These are phyloP conservation scores for Diglossa cyanea DNA, from an alignment of 2,797 vertebrate species.

Conservation along the genomic window DNA sequence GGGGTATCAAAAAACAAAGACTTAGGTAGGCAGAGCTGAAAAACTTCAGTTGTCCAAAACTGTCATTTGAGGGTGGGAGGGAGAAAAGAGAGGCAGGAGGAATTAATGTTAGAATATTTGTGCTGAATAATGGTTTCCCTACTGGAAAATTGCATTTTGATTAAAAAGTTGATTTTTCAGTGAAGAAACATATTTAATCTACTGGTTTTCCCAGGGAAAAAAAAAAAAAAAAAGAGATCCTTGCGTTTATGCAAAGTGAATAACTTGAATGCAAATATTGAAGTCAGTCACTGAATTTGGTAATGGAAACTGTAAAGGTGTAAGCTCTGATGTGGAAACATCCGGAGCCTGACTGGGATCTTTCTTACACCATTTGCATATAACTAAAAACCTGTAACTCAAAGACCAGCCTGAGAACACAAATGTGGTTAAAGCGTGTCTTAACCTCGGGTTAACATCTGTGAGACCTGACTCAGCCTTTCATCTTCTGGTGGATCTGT, in stretches of 20 bases:
- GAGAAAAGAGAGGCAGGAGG: not conserved
- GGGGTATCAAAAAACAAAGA: not conserved
- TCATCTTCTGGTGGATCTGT: not conserved
- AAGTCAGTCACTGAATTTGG: not conserved
- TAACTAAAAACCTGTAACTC: not conserved
- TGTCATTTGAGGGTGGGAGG: not conserved
- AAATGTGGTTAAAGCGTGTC: fast-evolving
- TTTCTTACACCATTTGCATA: not conserved
- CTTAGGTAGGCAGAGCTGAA: not conserved
- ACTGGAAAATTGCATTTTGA: not conserved
- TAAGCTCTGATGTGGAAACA: not conserved
- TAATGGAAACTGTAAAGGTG: not conserved
- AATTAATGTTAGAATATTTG: not conserved
- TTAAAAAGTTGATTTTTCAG: not conserved
- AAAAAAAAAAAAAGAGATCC: not conserved
- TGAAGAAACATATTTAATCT: not conserved
- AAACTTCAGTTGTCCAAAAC: not conserved
- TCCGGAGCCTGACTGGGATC: not conserved
- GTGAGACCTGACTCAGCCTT: not conserved
- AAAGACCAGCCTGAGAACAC: not conserved
- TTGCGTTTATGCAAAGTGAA: not conserved
- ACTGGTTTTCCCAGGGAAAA: not conserved
- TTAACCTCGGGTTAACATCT: not conserved
- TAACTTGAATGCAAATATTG: not conserved
- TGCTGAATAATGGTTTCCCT: not conserved